Conservation (phyloP, 1,140 invertebrate species). For the Euglossa dilemma region DNA sequence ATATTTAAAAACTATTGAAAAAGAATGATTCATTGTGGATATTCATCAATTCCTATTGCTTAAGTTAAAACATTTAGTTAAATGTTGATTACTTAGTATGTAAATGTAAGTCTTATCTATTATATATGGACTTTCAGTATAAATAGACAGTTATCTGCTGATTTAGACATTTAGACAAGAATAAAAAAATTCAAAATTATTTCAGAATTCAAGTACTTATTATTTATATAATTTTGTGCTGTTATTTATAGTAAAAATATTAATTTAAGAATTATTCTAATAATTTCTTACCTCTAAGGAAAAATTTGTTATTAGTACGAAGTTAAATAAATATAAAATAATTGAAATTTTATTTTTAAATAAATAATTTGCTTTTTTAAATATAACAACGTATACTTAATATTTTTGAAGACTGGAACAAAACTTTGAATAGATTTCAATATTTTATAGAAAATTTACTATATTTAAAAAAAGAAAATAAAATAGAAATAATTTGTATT, state of each 20-base stretch:
- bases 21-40: neutral
- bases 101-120: conserved; percentile 55
- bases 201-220: neutral
- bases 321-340: neutral
- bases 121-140: conserved; percentile 40
- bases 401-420: neutral
- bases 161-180: conserved; percentile 37
- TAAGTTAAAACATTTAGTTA: conserved; percentile 20
- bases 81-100: conserved; percentile 1
- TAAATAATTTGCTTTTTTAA: neutral
- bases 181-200: conserved; percentile 9
- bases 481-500: neutral
- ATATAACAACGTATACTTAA: neutral
- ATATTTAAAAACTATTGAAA: neutral
- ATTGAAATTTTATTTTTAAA: neutral
- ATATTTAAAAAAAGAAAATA: neutral
- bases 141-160: conserved; percentile 63
- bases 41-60: neutral
- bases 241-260: neutral
- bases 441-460: neutral
- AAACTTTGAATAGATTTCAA: neutral
- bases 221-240: neutral
- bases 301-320: neutral
- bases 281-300: neutral
- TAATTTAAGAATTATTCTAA: neutral